These are phyloP conservation scores for Marisa cornuarietis DNA, from an alignment of 1,140 invertebrate genomes.

Conservation along the genomic window DNA sequence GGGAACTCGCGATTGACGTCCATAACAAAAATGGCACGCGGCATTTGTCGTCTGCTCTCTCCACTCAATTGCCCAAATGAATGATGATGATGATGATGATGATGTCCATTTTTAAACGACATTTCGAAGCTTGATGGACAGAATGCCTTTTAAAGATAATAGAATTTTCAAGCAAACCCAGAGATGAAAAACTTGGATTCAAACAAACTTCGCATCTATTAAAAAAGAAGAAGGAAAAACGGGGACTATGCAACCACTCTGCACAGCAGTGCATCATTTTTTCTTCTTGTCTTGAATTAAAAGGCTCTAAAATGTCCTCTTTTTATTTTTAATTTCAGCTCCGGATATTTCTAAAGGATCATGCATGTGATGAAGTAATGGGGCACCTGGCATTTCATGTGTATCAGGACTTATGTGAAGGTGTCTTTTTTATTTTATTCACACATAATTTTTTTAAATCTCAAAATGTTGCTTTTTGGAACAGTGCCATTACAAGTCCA, in stretches of 20 bases:
- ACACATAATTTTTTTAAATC: neutral
- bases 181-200: neutral
- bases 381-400: conserved; percentile 21
- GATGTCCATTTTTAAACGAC: no score
- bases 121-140: no score
- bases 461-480: neutral
- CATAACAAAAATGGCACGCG: no score
- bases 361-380: neutral
- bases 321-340: conserved; percentile 12
- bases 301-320: neutral
- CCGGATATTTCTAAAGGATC: neutral
- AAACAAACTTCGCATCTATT: neutral
- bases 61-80: no score
- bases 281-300: neutral
- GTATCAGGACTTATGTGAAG: conserved; percentile 39
- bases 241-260: neutral
- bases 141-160: no score
- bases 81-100: no score
- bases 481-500: neutral
- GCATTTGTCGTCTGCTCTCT: no score
- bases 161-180: neutral
- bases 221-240: neutral
- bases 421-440: conserved; percentile 5
- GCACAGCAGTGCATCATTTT: neutral
- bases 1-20: no score